Evolutionary conservation across 2,888 invertebrate species (phyloP).

Genomic region (Euzetes globulus): DNA sequence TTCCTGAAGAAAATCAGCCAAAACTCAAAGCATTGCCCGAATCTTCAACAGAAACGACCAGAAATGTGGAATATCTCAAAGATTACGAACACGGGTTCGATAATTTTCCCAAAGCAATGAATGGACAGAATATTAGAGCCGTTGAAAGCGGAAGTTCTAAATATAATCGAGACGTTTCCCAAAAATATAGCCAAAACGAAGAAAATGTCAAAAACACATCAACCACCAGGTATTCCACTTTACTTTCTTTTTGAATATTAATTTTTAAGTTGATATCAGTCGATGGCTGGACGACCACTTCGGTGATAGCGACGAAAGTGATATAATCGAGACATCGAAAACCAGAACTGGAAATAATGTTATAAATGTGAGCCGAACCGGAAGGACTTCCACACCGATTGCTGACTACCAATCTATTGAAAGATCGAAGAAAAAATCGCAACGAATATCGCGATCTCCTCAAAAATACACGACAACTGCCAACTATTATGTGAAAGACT

Average conservation of each 20-base stretch:
- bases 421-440: not conserved
- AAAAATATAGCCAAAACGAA: not conserved
- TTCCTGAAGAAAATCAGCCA: constrained; percentile 40
- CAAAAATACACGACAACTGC: not conserved
- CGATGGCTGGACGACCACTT: constrained; percentile 38
- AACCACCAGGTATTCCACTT: constrained; percentile 15
- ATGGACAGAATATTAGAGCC: not conserved
- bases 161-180: not conserved
- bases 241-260: not conserved
- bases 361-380: constrained; percentile 33
- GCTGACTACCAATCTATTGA: not conserved
- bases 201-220: constrained; percentile 6
- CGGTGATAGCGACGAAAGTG: constrained; percentile 37
- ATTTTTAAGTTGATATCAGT: not conserved
- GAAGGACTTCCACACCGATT: constrained; percentile 7
- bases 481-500: constrained; percentile 14
- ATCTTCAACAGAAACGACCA: not conserved
- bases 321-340: constrained; percentile 36
- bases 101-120: constrained; percentile 18
- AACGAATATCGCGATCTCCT: not conserved
- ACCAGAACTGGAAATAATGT: constrained; percentile 37
- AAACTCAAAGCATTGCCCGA: constrained; percentile 32
- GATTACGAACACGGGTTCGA: constrained; percentile 33
- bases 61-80: constrained; percentile 33
- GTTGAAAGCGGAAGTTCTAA: constrained; percentile 13